A percentile compares a stretch with the other conserved stretches of the same genome.
Evolutionary conservation across 2,888 invertebrate genomes (phyloP).

Genomic region (Lucinisca nassula): DNA sequence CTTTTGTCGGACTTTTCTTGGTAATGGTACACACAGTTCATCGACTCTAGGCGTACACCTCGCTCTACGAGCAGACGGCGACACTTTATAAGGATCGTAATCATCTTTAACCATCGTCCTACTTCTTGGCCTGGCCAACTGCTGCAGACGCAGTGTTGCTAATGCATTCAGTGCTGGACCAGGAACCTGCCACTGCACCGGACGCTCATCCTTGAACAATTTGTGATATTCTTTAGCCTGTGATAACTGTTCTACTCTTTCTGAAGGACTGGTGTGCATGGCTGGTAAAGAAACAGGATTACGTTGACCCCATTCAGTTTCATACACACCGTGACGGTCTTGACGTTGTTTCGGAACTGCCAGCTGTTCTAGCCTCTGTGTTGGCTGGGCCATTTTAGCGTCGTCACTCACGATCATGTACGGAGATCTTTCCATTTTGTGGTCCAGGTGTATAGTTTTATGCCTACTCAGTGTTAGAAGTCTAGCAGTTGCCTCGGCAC

Average conservation of each 20-base stretch:
- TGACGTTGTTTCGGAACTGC: constrained; percentile 76
- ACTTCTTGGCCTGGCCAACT: constrained; percentile 83
- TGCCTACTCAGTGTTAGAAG: constrained; percentile 72
- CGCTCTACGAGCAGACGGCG: constrained; percentile 77
- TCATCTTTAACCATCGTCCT: constrained; percentile 85
- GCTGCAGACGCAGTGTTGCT: constrained; percentile 82
- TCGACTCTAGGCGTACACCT: constrained; percentile 80
- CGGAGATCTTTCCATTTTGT: constrained; percentile 77
- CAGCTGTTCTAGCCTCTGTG: constrained; percentile 76
- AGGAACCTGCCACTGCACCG: constrained; percentile 80
- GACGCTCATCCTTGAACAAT: constrained; percentile 75
- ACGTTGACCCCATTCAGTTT: constrained; percentile 76
- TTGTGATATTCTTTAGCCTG: constrained; percentile 77
- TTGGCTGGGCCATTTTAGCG: constrained; percentile 70
- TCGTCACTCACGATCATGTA: constrained; percentile 72
- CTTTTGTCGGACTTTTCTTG: constrained; percentile 81
- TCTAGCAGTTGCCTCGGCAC: constrained; percentile 74
- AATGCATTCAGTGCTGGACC: constrained; percentile 80
- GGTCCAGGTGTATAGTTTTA: constrained; percentile 68
- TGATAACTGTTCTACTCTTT: constrained; percentile 79
- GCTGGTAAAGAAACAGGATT: constrained; percentile 74
- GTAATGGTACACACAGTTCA: constrained; percentile 81
- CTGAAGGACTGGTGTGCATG: constrained; percentile 70
- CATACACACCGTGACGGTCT: constrained; percentile 72
- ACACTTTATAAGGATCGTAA: constrained; percentile 85